phyloP scores from a whole-genome alignment of 2,888 invertebrate genomes.

The Tuta absoluta region DNA sequence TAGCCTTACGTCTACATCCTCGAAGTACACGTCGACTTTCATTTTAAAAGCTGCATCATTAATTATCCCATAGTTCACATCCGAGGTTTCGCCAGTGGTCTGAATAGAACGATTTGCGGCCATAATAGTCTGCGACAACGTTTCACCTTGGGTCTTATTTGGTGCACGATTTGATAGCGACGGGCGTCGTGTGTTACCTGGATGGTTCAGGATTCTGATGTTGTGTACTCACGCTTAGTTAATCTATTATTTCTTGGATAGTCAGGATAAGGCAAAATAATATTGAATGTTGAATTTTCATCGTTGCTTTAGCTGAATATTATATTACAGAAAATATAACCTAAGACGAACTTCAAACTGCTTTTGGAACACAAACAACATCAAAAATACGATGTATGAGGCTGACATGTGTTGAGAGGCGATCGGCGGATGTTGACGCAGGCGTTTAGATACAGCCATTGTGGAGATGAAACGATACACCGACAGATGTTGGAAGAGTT shows the following conservation, averaged over 20 bases:
- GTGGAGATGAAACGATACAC: not conserved
- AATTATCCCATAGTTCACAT: constrained; percentile 25
- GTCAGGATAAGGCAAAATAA: not conserved
- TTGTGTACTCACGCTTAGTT: not conserved
- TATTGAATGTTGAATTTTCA: not conserved
- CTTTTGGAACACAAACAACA: not conserved
- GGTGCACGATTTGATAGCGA: constrained; percentile 35
- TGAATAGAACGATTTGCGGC: constrained; percentile 37
- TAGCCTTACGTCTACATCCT: constrained; percentile 4
- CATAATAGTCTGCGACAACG: constrained; percentile 44
- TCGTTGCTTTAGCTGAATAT: too few relatives aligned
- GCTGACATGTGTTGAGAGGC: constrained; percentile 56
- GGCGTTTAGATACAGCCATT: constrained; percentile 50
- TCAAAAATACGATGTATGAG: not conserved
- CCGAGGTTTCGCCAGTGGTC: constrained; percentile 28
- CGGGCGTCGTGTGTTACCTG: constrained; percentile 31
- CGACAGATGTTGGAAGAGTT: constrained; percentile 2
- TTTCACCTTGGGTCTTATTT: constrained; percentile 57
- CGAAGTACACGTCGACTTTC: constrained; percentile 21
- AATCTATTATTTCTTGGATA: not conserved
- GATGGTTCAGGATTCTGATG: not conserved
- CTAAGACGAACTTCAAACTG: not conserved
- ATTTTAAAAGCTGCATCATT: constrained; percentile 23
- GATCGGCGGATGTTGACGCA: constrained; percentile 65
- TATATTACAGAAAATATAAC: not conserved